Evolutionary conservation across 2,797 vertebrate genomes (phyloP).

Genomic region (Tiaroga cobitis): DNA sequence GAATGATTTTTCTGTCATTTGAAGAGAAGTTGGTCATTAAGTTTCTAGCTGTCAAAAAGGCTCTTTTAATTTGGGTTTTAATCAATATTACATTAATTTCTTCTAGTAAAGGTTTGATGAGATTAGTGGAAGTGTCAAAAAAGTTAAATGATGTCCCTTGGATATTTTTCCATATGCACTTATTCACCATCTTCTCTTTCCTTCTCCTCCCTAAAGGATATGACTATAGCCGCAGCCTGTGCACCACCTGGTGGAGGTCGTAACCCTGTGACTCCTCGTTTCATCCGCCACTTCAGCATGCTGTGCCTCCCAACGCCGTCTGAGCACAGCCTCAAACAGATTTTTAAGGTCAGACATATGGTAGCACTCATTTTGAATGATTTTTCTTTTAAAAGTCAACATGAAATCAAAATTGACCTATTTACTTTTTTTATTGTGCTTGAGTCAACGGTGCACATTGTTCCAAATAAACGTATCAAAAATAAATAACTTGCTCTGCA

Average conservation of each 20-base stretch:
- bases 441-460: neutral
- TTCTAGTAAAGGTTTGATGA: constrained; percentile 12
- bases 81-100: constrained; percentile 39
- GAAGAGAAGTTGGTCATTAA: constrained; percentile 36
- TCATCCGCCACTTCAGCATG: constrained; percentile 87
- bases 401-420: constrained; percentile 7
- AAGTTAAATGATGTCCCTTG: constrained; percentile 1
- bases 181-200: constrained; percentile 23
- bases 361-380: constrained; percentile 25
- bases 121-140: constrained; percentile 37
- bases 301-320: constrained; percentile 85
- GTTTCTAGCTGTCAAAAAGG: constrained; percentile 20
- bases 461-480: neutral
- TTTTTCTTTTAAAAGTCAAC: constrained; percentile 11
- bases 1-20: constrained; percentile 47
- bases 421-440: neutral
- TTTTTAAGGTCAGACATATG: constrained; percentile 79
- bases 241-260: constrained; percentile 87
- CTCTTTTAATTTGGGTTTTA: constrained; percentile 25
- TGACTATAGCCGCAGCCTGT: constrained; percentile 84
- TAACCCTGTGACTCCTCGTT: constrained; percentile 86
- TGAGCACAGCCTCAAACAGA: constrained; percentile 85
- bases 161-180: constrained; percentile 13
- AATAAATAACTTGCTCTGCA: neutral
- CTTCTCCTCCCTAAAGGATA: constrained; percentile 70